These are phyloP conservation scores for Eidolon dupreanum DNA, from an alignment of 2,797 vertebrate species.

Conservation along the genomic window DNA sequence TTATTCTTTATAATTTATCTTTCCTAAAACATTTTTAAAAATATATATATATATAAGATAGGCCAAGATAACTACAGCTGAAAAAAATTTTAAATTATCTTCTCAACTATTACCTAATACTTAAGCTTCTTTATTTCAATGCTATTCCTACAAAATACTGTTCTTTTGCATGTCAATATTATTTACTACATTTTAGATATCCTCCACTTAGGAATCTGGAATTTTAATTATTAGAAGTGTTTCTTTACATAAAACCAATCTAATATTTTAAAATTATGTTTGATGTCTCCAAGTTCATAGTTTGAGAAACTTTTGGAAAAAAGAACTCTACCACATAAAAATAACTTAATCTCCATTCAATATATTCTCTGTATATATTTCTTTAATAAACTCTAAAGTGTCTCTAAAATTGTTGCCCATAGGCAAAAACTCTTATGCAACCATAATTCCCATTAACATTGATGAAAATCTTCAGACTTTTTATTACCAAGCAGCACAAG, in stretches of 20 bases:
- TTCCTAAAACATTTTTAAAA: slow-evolving; percentile 8
- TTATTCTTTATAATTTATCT: neutral
- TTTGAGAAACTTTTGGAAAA: neutral
- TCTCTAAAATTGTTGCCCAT: neutral
- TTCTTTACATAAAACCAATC: neutral
- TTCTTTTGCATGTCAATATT: neutral
- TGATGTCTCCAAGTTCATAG: neutral
- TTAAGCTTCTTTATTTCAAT: slow-evolving; percentile 21
- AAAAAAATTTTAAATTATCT: neutral
- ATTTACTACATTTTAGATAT: neutral
- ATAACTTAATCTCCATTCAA: slow-evolving; percentile 1
- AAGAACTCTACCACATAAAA: neutral
- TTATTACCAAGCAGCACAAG: neutral
- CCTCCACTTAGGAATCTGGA: neutral
- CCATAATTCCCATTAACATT: neutral
- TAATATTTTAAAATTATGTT: slow-evolving; percentile 34
- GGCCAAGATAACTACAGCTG: neutral
- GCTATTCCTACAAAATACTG: neutral
- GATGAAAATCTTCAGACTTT: neutral
- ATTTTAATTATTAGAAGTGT: neutral
- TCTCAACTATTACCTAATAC: neutral
- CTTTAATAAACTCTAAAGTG: slow-evolving; percentile 9
- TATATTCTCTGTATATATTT: neutral
- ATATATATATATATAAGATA: neutral
- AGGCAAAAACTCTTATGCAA: slow-evolving; percentile 39